These are phyloP conservation scores for Cryptus armator DNA, from an alignment of 2,888 invertebrate species.

Conservation along the genomic window DNA sequence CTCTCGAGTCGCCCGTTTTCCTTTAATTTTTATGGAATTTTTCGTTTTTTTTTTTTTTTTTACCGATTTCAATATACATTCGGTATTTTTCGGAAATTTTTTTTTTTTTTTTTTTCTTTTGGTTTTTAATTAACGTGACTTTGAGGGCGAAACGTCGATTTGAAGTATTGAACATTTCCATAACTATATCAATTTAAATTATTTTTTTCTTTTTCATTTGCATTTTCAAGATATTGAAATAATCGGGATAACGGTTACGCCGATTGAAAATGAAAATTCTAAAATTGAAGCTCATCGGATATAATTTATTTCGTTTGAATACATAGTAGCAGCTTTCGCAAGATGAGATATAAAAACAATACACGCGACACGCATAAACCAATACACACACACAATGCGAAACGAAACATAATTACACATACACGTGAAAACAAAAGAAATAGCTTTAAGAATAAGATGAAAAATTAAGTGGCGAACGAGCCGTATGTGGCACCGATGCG, in stretches of 20 bases:
- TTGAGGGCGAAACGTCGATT: slow-evolving; percentile 18
- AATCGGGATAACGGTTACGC: neutral
- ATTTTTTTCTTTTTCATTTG: neutral
- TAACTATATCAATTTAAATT: neutral
- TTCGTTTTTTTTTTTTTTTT: neutral
- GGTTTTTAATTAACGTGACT: slow-evolving; percentile 57
- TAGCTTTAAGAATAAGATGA: slow-evolving; percentile 61
- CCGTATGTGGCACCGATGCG: slow-evolving; percentile 45
- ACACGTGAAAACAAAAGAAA: slow-evolving; percentile 52
- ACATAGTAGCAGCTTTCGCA: neutral
- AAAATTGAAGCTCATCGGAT: slow-evolving; percentile 47
- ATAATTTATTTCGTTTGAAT: slow-evolving; percentile 13
- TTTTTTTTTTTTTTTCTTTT: too few relatives aligned
- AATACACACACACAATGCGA: slow-evolving; percentile 32
- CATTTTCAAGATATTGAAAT: neutral
- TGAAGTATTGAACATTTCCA: slow-evolving; percentile 19
- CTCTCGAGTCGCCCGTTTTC: neutral
- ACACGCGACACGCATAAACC: slow-evolving; percentile 34
- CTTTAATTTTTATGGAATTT: slow-evolving; percentile 28
- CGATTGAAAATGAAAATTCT: neutral
- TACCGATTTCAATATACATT: neutral
- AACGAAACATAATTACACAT: slow-evolving; percentile 58
- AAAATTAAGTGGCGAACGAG: slow-evolving; percentile 53
- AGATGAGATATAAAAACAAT: neutral
- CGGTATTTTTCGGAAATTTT: neutral